Base-by-base conservation (phyloP, 2,797 vertebrate genomes). In the Sibirionetta formosa region DNA sequence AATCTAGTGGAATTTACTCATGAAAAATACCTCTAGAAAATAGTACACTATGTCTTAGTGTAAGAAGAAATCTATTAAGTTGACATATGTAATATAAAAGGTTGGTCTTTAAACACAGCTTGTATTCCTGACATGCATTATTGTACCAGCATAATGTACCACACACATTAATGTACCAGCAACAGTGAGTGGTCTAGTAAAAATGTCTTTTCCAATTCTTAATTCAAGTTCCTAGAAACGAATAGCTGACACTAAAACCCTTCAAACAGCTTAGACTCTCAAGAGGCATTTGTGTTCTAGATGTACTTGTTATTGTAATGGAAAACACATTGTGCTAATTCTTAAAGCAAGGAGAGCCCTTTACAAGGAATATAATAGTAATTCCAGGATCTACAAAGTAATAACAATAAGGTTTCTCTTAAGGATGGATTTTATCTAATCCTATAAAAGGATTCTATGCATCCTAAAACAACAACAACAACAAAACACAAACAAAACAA, bases 221-320 rank as follows among this genome's bases (percentile, higher is more conserved):
- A 97, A 95, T 96, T 77, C 94, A 95, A 85, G 44, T 73, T 94
- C 63, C 82, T 92, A 78, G 90, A 94, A 96, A 88, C 50, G 64
- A 96, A 81, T 60, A 88, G 64, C 82, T 95, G 93, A 95, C 90
- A 94, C 56, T 96, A 94, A 96, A 95, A 35, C 92, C 76, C 84
- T 95, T 94, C 78, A 94, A 93, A 71, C 42, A 83, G 84, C 95
- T 99, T 94, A 99, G 97, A 98, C 98, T 97, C 98, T 98, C 97
- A 98, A 98, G 97, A 98, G 98, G 94, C 98, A 98, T 98, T 99
- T 99, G 98, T 98, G 97, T 95, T 99, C 98, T 90, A 99, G 98
- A 98, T 96, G 96, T 98, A 98, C 97, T 98, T 99, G 97, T 71
- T 69, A 89, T 84, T 63, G 36, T 88, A 65, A 94, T 77, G 80